Evolutionary conservation across 2,113 vertebrate genomes (phyloP).

Genomic region (Anhinga rufa): DNA sequence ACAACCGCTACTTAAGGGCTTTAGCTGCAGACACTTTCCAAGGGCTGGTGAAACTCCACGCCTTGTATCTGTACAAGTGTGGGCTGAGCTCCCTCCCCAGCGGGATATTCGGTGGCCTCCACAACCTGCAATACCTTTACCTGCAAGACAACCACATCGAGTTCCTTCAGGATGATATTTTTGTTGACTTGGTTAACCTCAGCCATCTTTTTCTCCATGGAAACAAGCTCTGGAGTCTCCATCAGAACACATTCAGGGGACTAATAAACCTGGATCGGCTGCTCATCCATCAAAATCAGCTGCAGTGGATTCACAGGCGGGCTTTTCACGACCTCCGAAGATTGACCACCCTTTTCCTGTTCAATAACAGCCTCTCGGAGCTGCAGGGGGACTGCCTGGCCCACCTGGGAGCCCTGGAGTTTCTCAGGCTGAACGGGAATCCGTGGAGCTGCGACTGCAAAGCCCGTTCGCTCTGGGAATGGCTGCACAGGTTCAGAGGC

Average conservation of each 20-base stretch:
- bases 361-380: slow-evolving; percentile 93
- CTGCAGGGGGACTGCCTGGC: slow-evolving; percentile 84
- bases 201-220: slow-evolving; percentile 97
- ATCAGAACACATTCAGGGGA: slow-evolving; percentile 92
- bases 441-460: slow-evolving; percentile 94
- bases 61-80: slow-evolving; percentile 94
- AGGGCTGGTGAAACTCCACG: slow-evolving; percentile 87
- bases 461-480: slow-evolving; percentile 91
- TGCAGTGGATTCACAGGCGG: slow-evolving; percentile 89
- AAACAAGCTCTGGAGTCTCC: slow-evolving; percentile 91
- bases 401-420: slow-evolving; percentile 87
- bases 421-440: slow-evolving; percentile 94
- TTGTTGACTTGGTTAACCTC: slow-evolving; percentile 94
- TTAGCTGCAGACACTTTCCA: slow-evolving; percentile 91
- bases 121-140: slow-evolving; percentile 96
- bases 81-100: slow-evolving; percentile 86
- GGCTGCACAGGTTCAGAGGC: slow-evolving; percentile 89
- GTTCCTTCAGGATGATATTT: slow-evolving; percentile 94
- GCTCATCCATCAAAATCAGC: slow-evolving; percentile 93
- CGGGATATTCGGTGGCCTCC: slow-evolving; percentile 86
- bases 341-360: slow-evolving; percentile 93
- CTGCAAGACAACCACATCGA: slow-evolving; percentile 96
- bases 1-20: slow-evolving; percentile 88
- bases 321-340: slow-evolving; percentile 92
- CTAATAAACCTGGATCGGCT: slow-evolving; percentile 92